These are phyloP conservation scores for Morpho achilles DNA, from an alignment of 2,888 invertebrate species.

Conservation along the genomic window DNA sequence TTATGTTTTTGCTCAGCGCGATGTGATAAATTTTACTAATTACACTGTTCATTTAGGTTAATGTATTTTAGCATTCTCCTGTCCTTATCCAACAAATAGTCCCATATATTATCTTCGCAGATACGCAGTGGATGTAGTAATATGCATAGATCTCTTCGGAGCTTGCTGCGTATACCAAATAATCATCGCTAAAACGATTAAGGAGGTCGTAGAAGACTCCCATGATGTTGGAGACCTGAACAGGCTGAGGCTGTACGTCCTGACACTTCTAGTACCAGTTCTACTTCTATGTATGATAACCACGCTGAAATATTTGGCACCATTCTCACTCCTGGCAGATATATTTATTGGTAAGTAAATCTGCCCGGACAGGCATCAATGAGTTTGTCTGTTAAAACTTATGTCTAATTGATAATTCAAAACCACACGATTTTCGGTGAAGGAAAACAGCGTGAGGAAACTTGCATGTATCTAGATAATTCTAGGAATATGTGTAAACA, in stretches of 20 bases:
- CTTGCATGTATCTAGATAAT: too few species aligned
- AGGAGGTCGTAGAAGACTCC: constrained; percentile 46
- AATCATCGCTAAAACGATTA: constrained; percentile 65
- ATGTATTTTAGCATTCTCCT: too few species aligned
- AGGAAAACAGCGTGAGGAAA: too few species aligned
- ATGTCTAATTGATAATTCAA: too few species aligned
- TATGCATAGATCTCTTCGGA: constrained; percentile 66
- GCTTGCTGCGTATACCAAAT: constrained; percentile 70
- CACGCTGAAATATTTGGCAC: constrained; percentile 64
- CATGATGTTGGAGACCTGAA: constrained; percentile 31
- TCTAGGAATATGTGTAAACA: too few species aligned
- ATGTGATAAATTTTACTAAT: too few species aligned
- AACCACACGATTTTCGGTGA: too few species aligned
- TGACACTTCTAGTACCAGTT: constrained; percentile 53
- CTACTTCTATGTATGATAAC: constrained; percentile 68
- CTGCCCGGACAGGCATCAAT: too few species aligned
- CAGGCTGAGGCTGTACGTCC: constrained; percentile 53
- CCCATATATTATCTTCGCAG: constrained; percentile 32
- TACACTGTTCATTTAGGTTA: too few species aligned
- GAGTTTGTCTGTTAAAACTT: too few species aligned
- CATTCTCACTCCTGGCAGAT: constrained; percentile 62
- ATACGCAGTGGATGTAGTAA: constrained; percentile 55
- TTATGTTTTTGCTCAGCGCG: too few species aligned
- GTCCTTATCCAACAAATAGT: too few species aligned
- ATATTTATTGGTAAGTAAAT: constrained; percentile 55